Percentiles rank a stretch among this genome's conserved stretches.
phyloP scores from a whole-genome alignment of 2,888 invertebrate genomes.

The Antheraea assamensis region DNA sequence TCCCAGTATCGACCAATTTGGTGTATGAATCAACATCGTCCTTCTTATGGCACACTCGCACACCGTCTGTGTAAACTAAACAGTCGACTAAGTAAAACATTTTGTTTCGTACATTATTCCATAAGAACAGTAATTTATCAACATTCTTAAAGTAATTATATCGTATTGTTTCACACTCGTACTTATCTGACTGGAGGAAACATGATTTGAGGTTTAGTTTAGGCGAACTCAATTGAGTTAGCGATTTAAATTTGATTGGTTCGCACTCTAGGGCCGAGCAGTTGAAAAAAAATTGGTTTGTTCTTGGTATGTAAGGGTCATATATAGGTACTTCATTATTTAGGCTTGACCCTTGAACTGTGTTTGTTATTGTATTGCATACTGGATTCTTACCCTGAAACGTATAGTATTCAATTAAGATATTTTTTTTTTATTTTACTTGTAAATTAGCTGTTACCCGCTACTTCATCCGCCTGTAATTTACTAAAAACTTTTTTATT shows the following conservation, averaged over 20 bases:
- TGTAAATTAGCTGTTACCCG: not conserved
- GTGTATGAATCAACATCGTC: constrained; percentile 51
- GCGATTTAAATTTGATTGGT: constrained; percentile 47
- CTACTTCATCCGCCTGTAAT: no score
- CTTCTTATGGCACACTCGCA: constrained; percentile 66
- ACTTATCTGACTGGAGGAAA: constrained; percentile 41
- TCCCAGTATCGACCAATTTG: constrained; percentile 59
- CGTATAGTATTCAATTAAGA: constrained; percentile 6
- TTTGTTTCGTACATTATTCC: constrained; percentile 54
- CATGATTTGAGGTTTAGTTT: constrained; percentile 52
- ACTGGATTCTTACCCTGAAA: constrained; percentile 57
- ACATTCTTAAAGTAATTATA: constrained; percentile 63
- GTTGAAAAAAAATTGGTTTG: constrained; percentile 51
- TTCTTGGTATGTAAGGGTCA: constrained; percentile 68
- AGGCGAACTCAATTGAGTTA: constrained; percentile 56
- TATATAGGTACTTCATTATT: constrained; percentile 53
- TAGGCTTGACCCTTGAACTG: constrained; percentile 38
- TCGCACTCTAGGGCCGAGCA: constrained; percentile 56
- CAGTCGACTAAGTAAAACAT: constrained; percentile 67
- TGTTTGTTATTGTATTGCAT: constrained; percentile 46
- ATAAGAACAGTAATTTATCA: constrained; percentile 65
- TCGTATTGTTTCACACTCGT: constrained; percentile 57
- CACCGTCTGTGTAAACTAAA: constrained; percentile 61
- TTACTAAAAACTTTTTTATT: no score
- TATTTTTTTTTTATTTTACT: not conserved